Percentiles rank a stretch among this genome's conserved stretches.
Evolutionary conservation across 2,797 vertebrate genomes (phyloP).

Genomic region (Linurgus olivaceus): DNA sequence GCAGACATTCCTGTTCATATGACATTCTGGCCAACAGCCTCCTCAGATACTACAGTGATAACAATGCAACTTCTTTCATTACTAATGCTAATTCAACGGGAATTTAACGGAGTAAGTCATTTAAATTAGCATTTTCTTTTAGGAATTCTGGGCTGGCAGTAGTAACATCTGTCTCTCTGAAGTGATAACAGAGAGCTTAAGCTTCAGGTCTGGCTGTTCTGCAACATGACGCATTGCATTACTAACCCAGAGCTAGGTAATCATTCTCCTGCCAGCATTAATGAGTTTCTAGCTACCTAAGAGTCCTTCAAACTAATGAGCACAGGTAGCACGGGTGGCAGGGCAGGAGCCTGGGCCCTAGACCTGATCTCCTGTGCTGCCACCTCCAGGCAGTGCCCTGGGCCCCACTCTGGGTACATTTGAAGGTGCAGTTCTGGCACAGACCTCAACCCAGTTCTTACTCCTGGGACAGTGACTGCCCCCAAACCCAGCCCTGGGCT

Average conservation of each 20-base stretch:
- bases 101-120: neutral
- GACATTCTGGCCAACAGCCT: constrained; percentile 2
- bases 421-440: neutral
- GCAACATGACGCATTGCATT: neutral
- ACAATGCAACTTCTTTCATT: neutral
- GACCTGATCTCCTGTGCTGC: neutral
- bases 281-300: neutral
- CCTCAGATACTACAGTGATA: neutral
- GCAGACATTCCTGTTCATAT: neutral
- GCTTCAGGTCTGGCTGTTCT: neutral
- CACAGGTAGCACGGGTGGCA: neutral
- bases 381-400: neutral
- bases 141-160: neutral
- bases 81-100: neutral
- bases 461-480: neutral
- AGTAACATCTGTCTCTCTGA: neutral
- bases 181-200: neutral
- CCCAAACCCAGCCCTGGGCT: neutral
- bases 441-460: neutral
- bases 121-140: neutral
- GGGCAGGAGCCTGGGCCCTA: neutral
- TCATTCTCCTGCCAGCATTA: neutral
- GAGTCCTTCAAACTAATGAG: neutral
- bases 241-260: neutral
- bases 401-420: neutral